phyloP scores from a whole-genome alignment of 1,140 invertebrate genomes.

The Lepidurus packardi region DNA sequence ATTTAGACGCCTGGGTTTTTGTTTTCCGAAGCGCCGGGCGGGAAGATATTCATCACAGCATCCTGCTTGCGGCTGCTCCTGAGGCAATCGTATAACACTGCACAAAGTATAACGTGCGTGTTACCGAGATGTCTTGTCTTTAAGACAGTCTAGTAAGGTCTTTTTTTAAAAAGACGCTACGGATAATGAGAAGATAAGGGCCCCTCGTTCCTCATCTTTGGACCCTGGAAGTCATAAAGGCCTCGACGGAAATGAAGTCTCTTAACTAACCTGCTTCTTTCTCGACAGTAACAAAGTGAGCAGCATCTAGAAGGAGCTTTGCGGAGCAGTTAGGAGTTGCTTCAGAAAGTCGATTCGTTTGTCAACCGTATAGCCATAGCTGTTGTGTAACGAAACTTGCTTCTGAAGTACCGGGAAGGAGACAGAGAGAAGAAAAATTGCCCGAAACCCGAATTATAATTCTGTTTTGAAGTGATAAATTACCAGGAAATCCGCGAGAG shows the following conservation, averaged over 20 bases:
- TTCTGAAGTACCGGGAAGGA: neutral
- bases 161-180: no score
- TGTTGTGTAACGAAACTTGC: neutral
- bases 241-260: conserved; percentile 4
- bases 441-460: neutral
- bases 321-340: neutral
- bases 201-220: neutral
- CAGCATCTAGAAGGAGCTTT: neutral
- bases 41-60: neutral
- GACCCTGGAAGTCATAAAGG: neutral
- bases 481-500: neutral
- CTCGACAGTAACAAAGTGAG: conserved; percentile 19
- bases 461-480: neutral
- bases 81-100: no score
- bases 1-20: neutral
- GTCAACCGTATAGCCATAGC: neutral
- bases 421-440: neutral
- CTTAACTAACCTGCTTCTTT: neutral
- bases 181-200: neutral
- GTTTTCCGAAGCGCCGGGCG: neutral
- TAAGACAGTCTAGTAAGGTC: no score
- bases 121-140: no score
- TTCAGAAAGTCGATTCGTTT: neutral
- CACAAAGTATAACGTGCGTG: no score
- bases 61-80: neutral